Conservation (phyloP, 2,888 invertebrate genomes). For the Drosophila rellima region DNA sequence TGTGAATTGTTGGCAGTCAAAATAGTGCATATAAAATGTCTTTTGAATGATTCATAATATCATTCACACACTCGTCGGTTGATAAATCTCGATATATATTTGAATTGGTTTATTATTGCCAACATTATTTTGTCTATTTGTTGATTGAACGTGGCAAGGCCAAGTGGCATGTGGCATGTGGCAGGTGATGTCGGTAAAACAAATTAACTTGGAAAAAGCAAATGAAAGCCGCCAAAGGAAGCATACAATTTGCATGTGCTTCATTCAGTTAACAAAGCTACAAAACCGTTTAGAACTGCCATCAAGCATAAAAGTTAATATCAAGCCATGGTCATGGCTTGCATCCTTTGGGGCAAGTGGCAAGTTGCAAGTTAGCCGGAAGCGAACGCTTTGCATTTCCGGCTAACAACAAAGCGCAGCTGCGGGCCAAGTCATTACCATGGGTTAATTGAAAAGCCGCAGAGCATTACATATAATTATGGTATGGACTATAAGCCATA, state of each 20-base stretch:
- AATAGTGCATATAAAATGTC: constrained; percentile 35
- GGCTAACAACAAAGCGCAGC: constrained; percentile 31
- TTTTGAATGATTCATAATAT: constrained; percentile 39
- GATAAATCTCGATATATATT: constrained; percentile 26
- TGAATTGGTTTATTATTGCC: constrained; percentile 9
- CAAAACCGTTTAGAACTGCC: constrained; percentile 25
- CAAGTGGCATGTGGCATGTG: constrained; percentile 36
- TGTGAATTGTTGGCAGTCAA: constrained; percentile 27
- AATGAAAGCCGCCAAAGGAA: constrained; percentile 37
- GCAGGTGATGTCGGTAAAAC: constrained; percentile 31
- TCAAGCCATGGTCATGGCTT: constrained; percentile 23
- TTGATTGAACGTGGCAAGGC: constrained; percentile 21
- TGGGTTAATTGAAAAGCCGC: constrained; percentile 54
- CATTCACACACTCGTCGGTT: constrained; percentile 31
- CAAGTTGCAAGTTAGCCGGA: constrained; percentile 51
- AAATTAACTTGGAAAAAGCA: constrained; percentile 3
- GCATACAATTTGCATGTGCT: constrained; percentile 29
- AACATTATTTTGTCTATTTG: constrained; percentile 6
- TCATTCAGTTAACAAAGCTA: constrained; percentile 11
- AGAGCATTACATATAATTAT: constrained; percentile 42
- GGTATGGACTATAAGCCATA: constrained; percentile 14
- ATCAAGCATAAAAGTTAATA: constrained; percentile 42
- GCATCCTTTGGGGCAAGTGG: constrained; percentile 53
- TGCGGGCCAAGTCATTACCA: constrained; percentile 39
- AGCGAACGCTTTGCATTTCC: constrained; percentile 67